Evolutionary conservation across 2,888 invertebrate genomes (phyloP).

Genomic region (Rhorus exstirpatorius): DNA sequence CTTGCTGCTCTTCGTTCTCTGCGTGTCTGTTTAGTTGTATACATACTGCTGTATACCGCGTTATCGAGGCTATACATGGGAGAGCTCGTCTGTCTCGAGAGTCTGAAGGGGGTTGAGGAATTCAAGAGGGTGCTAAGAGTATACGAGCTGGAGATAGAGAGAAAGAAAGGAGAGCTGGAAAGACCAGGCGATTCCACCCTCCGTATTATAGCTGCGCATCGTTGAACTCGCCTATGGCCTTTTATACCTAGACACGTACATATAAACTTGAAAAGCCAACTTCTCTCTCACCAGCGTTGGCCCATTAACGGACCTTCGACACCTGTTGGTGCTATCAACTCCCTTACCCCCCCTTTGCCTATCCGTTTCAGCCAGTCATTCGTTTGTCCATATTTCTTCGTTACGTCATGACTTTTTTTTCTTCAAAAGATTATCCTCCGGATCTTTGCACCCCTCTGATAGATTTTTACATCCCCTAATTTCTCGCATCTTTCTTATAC

Average conservation of each 20-base stretch:
- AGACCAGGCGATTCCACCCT: slow-evolving; percentile 49
- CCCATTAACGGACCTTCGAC: slow-evolving; percentile 66
- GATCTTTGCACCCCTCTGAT: too few species aligned
- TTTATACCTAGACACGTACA: slow-evolving; percentile 25
- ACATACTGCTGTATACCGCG: slow-evolving; percentile 20
- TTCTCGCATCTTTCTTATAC: too few species aligned
- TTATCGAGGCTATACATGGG: slow-evolving; percentile 16
- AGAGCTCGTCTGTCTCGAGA: slow-evolving; percentile 20
- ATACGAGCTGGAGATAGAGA: background rate
- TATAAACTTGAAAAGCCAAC: slow-evolving; percentile 17
- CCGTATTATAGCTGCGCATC: slow-evolving; percentile 75
- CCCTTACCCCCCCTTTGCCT: slow-evolving; percentile 20
- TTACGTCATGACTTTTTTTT: too few species aligned
- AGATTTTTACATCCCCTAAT: too few species aligned
- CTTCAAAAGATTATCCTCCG: too few species aligned
- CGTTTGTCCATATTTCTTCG: too few species aligned
- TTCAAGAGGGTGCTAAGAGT: slow-evolving; percentile 33
- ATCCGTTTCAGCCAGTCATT: too few species aligned
- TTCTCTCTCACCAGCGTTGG: slow-evolving; percentile 33
- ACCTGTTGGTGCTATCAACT: slow-evolving; percentile 62
- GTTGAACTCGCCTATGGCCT: slow-evolving; percentile 70
- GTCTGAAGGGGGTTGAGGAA: slow-evolving; percentile 13
- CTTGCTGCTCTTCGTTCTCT: slow-evolving; percentile 9
- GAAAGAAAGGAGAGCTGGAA: slow-evolving; percentile 13
- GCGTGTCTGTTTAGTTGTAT: slow-evolving; percentile 26